phyloP scores from a whole-genome alignment of 1,140 invertebrate species.

The Ptiloglossa arizonensis region DNA sequence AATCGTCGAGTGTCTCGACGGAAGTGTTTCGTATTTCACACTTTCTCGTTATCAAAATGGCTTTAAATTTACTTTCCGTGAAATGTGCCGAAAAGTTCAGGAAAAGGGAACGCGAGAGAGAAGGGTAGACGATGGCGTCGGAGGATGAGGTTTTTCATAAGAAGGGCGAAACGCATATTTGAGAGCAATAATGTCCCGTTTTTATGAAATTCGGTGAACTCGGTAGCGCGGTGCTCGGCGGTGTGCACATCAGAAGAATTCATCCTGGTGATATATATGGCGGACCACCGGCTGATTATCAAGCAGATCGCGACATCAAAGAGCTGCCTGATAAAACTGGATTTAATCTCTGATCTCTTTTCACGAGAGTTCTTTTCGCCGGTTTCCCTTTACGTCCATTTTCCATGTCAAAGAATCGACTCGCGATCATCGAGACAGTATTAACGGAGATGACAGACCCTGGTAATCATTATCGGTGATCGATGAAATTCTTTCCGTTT shows the following conservation, averaged over 20 bases:
- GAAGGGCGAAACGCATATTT: slow-evolving; percentile 31
- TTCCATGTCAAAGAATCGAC: slow-evolving; percentile 45
- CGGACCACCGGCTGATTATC: slow-evolving; percentile 37
- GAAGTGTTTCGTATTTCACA: too few relatives aligned
- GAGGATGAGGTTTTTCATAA: slow-evolving; percentile 46
- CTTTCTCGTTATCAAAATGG: too few relatives aligned
- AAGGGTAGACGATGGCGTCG: too few relatives aligned
- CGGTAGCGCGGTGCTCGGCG: background rate
- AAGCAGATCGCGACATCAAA: slow-evolving; percentile 53
- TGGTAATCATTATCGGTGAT: slow-evolving; percentile 27
- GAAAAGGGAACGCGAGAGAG: background rate
- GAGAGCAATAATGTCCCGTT: slow-evolving; percentile 47
- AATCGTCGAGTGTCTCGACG: too few relatives aligned
- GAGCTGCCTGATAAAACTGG: slow-evolving; percentile 41
- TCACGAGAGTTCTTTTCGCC: slow-evolving; percentile 14
- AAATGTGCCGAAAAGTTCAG: background rate
- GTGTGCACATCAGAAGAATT: slow-evolving; percentile 46
- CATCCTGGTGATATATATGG: slow-evolving; percentile 53
- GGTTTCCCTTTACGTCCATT: slow-evolving; percentile 27
- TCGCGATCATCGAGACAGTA: slow-evolving; percentile 34
- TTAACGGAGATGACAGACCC: slow-evolving; percentile 5
- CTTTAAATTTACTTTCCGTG: background rate
- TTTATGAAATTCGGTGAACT: slow-evolving; percentile 53
- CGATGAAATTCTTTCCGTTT: slow-evolving; percentile 23
- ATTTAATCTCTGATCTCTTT: slow-evolving; percentile 47